Percentiles rank a stretch among this genome's conserved stretches.
Evolutionary conservation across 2,888 invertebrate species (phyloP).

Genomic region (Nebria salina): DNA sequence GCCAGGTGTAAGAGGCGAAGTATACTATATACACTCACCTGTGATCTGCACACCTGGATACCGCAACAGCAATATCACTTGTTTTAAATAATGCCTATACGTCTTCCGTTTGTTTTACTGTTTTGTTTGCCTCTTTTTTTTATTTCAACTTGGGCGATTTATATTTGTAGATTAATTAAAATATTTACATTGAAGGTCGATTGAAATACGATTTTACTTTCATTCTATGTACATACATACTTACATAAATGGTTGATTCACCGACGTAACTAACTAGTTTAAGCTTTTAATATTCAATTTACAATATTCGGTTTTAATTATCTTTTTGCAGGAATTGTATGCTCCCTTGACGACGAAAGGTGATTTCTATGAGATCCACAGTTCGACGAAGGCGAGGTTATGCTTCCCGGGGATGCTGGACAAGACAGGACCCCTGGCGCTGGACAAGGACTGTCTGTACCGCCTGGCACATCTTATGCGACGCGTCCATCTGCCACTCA

Average conservation of each 20-base stretch:
- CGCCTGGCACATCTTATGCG: slow-evolving; percentile 66
- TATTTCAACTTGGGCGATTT: not conserved
- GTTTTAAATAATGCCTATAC: not conserved
- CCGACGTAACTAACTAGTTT: no score
- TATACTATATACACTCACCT: not conserved
- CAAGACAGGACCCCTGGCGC: slow-evolving; percentile 63
- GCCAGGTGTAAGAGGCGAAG: not conserved
- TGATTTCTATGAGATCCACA: slow-evolving; percentile 76
- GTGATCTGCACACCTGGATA: not conserved
- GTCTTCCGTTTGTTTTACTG: not conserved
- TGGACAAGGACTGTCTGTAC: slow-evolving; percentile 65
- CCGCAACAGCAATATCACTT: not conserved
- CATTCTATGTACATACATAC: no score
- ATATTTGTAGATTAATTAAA: slow-evolving; percentile 1
- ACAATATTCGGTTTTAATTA: not conserved
- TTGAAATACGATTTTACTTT: not conserved
- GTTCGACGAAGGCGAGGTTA: slow-evolving; percentile 67
- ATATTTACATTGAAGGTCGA: slow-evolving; percentile 1
- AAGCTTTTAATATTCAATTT: no score
- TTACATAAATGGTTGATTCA: no score
- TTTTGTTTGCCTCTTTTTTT: not conserved
- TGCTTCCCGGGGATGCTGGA: slow-evolving; percentile 66
- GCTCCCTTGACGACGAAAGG: slow-evolving; percentile 80
- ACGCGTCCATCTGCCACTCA: slow-evolving; percentile 68
- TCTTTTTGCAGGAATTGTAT: slow-evolving; percentile 69